phyloP scores from a whole-genome alignment of 2,113 vertebrate species.

The Pogona vitticeps region DNA sequence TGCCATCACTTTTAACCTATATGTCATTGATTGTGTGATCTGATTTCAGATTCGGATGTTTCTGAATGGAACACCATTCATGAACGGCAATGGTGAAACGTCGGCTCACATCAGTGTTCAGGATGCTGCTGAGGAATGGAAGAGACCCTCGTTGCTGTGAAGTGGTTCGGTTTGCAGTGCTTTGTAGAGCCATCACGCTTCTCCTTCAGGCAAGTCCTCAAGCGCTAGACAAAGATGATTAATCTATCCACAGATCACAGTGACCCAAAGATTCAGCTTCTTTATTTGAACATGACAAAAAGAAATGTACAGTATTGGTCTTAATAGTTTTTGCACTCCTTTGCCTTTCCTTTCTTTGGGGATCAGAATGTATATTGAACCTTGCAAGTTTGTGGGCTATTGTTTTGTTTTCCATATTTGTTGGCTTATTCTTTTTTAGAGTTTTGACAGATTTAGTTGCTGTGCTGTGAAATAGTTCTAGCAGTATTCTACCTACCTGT shows the following conservation, averaged over 20 bases:
- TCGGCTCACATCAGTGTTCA: accelerated
- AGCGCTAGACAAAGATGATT: not conserved
- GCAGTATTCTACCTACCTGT: too few species aligned
- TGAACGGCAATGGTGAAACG: not conserved
- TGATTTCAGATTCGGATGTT: slow-evolving; percentile 48
- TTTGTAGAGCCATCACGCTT: slow-evolving; percentile 84
- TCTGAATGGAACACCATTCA: not conserved
- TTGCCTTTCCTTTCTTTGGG: too few species aligned
- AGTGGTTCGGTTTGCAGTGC: slow-evolving; percentile 80
- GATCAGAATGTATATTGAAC: too few species aligned
- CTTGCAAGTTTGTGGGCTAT: too few species aligned
- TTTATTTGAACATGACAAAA: not conserved
- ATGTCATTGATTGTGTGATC: slow-evolving; percentile 27
- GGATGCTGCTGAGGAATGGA: slow-evolving; percentile 60
- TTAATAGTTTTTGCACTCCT: too few species aligned
- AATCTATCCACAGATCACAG: not conserved
- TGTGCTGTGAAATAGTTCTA: too few species aligned
- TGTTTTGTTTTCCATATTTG: too few species aligned
- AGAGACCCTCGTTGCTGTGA: slow-evolving; percentile 68
- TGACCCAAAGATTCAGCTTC: not conserved
- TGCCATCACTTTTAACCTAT: not conserved
- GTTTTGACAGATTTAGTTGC: too few species aligned
- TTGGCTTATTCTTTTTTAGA: too few species aligned
- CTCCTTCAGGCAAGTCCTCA: slow-evolving; percentile 85
- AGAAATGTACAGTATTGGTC: too few species aligned